Percentiles rank a stretch among this genome's conserved stretches.
These are phyloP conservation scores for Drosophila nigritarsus DNA, from an alignment of 2,888 invertebrate genomes.

Conservation along the genomic window DNA sequence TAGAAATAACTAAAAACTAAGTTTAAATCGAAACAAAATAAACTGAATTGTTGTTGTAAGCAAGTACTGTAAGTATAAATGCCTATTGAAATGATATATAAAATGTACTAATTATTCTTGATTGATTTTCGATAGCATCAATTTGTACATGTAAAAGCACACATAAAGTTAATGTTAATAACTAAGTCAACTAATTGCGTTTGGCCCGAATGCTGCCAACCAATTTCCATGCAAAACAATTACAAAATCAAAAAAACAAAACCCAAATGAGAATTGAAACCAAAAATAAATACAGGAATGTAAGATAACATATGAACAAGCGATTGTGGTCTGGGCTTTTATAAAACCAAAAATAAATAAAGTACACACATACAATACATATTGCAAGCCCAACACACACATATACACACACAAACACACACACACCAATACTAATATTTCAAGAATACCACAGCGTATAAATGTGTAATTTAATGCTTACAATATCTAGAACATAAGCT, in stretches of 20 bases:
- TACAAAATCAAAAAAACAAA: slow-evolving; percentile 5
- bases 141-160: slow-evolving; percentile 76
- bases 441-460: slow-evolving; percentile 45
- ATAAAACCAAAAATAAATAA: slow-evolving; percentile 32
- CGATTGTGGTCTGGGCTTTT: slow-evolving; percentile 45
- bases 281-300: slow-evolving; percentile 62
- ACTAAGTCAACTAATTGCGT: slow-evolving; percentile 50
- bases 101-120: slow-evolving; percentile 33
- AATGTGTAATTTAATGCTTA: slow-evolving; percentile 58
- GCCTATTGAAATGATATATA: slow-evolving; percentile 44
- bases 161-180: slow-evolving; percentile 63
- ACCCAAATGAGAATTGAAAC: slow-evolving; percentile 23
- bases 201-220: slow-evolving; percentile 62
- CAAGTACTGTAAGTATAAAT: slow-evolving; percentile 52
- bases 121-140: slow-evolving; percentile 58
- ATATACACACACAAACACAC: slow-evolving; percentile 19
- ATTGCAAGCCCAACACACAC: slow-evolving; percentile 29
- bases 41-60: slow-evolving; percentile 58
- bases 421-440: slow-evolving; percentile 36
- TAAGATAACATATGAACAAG: slow-evolving; percentile 57
- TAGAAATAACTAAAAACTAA: slow-evolving; percentile 78
- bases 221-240: slow-evolving; percentile 66
- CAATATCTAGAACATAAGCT: slow-evolving; percentile 53
- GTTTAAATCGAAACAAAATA: slow-evolving; percentile 32
- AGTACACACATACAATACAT: slow-evolving; percentile 14